phyloP scores from a whole-genome alignment of 2,113 vertebrate genomes.

The Nerophis lumbriciformis region DNA sequence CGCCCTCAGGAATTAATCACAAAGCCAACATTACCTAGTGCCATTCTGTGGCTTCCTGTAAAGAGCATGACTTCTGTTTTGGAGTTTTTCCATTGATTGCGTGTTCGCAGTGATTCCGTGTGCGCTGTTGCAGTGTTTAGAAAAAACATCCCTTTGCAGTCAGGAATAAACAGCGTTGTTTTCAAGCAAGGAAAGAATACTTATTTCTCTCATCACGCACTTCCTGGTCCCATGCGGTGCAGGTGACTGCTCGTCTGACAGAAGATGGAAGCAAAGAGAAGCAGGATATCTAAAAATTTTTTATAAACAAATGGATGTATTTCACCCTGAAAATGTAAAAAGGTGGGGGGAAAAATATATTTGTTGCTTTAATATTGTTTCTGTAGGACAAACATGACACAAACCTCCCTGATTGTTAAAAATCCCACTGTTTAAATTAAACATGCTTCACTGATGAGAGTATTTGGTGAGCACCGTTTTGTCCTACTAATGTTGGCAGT shows the following conservation, averaged over 20 bases:
- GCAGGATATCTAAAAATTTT: no score
- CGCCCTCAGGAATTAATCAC: constrained; percentile 33
- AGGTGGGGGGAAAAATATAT: no score
- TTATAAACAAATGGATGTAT: no score
- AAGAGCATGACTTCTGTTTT: constrained; percentile 55
- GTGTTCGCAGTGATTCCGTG: constrained; percentile 40
- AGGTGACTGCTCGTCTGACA: constrained; percentile 32
- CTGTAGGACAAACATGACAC: no score
- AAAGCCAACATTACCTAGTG: constrained; percentile 36
- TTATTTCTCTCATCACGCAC: constrained; percentile 49
- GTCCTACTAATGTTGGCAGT: no score
- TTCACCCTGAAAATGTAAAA: no score
- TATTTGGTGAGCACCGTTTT: no score
- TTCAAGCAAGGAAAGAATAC: constrained; percentile 35
- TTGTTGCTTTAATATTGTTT: no score
- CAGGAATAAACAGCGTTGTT: constrained; percentile 63
- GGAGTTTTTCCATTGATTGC: constrained; percentile 42
- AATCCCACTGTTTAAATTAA: no score
- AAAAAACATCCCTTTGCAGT: constrained; percentile 68
- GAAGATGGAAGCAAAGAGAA: constrained; percentile 14
- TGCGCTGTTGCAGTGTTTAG: constrained; percentile 29
- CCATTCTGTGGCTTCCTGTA: constrained; percentile 56
- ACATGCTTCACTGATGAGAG: no score
- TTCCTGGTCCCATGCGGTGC: constrained; percentile 47
- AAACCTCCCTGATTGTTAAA: no score